Evolutionary conservation across 2,113 vertebrate species (phyloP).

Genomic region (Bolborhynchus lineola): DNA sequence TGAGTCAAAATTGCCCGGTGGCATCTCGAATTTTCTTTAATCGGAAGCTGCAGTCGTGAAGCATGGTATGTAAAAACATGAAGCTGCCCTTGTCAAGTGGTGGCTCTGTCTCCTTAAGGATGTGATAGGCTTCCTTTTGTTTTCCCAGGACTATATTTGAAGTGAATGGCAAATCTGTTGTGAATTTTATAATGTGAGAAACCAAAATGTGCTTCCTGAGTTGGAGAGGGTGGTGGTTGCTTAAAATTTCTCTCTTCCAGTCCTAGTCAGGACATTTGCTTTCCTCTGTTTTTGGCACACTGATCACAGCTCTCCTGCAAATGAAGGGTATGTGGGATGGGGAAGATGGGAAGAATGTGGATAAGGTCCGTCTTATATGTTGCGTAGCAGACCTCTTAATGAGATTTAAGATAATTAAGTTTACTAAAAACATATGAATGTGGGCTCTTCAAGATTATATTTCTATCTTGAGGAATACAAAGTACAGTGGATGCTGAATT

Average conservation of each 20-base stretch:
- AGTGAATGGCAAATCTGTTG: neutral
- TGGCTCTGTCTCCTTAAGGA: neutral
- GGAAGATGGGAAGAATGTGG: neutral
- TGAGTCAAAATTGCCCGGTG: slow-evolving; percentile 32
- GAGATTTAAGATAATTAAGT: neutral
- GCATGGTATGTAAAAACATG: rapidly evolving
- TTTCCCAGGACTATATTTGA: neutral
- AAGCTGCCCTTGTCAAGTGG: neutral
- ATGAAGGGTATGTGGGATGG: neutral
- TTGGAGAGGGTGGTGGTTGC: neutral
- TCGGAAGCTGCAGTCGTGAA: neutral
- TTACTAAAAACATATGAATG: neutral
- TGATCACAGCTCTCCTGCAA: neutral
- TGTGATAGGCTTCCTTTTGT: neutral
- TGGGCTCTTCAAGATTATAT: neutral
- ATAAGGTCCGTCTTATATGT: neutral
- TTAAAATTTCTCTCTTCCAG: neutral
- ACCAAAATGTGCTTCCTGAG: neutral
- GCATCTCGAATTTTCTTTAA: neutral
- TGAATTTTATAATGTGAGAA: neutral
- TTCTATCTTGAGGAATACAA: neutral
- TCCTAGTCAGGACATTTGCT: neutral
- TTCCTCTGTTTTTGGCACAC: neutral
- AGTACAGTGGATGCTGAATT: neutral
- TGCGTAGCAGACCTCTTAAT: neutral